Evolutionary conservation across 2,113 vertebrate species (phyloP), one percentile per base, ranked within the genome.

Genomic region (Xiphorhynchus elegans): DNA sequence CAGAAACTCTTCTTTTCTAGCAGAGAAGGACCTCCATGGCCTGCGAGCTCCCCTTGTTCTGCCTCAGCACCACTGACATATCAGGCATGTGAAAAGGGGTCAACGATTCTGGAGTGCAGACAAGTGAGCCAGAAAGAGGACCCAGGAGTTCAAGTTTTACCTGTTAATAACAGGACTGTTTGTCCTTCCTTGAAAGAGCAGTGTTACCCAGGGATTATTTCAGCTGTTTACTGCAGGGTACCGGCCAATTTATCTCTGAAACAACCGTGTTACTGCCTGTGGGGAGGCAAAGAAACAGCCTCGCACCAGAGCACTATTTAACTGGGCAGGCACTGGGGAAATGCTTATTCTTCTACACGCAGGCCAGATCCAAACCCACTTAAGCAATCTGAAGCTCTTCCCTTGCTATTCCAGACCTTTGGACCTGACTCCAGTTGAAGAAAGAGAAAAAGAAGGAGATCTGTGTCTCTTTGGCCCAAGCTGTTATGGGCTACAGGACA

Each of bases 151-250:
- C 91, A 75, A 55, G 87, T 74, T 55, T 66, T 90, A 86, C 75
- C 50, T 31, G 46, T 87, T 94, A 96, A 85, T 94, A 93, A 93
- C 87, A 91, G 60, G 81, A 93, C 78, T 89, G 84, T 84, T 95
- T 92, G 94, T 94, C 95, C 95, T 97, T 95, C 83, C 53, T 77
- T 91, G 95, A 91, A 95, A 96, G 91, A 0, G 2, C 14, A 89
- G 80, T 52, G 86, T 90, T 84, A 94, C 24, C 95, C 73, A 82
- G 94, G 93, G 89, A 96, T 82, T 90, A 90, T 67, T 67, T 85
- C 25, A 73, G 75, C 93, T 72, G 35, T 83, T 96, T 93, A 87
- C 89, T 91, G 89, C 81, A 56, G 59, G 59, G 75, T 78, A 93
- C 46, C 0, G 2, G 87, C 60, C 87, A 94, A 97, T 96, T 93